Conservation (phyloP, 2,797 vertebrate species). For the Phylloscopus collybita region DNA sequence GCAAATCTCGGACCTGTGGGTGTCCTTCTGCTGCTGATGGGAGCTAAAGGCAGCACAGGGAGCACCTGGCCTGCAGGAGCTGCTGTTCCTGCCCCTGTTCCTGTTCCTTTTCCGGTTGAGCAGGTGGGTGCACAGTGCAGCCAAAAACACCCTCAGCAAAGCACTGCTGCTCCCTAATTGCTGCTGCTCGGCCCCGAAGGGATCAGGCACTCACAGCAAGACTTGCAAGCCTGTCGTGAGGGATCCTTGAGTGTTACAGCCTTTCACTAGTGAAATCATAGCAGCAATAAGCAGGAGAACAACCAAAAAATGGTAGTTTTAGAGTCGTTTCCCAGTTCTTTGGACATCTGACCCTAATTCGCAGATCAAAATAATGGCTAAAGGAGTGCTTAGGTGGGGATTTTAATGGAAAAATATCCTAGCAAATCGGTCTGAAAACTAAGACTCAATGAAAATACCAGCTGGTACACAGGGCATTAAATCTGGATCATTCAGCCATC, state of each 20-base stretch:
- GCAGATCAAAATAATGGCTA: background rate
- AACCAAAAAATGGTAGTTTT: background rate
- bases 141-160: background rate
- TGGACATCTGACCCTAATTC: background rate
- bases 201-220: background rate
- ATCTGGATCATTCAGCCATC: background rate
- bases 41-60: accelerated
- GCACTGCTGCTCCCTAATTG: background rate
- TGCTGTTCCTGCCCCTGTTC: accelerated
- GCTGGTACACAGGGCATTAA: background rate
- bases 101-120: background rate
- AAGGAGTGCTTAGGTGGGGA: background rate
- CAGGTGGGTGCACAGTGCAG: background rate
- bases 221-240: background rate
- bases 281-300: background rate
- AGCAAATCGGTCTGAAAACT: background rate
- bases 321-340: background rate
- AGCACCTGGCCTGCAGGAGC: accelerated
- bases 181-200: background rate
- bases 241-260: background rate
- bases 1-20: background rate
- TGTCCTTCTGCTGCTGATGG: background rate
- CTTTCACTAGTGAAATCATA: background rate
- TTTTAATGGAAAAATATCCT: background rate
- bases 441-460: background rate